These are phyloP conservation scores for Drosophila greeni DNA, from an alignment of 2,888 invertebrate species.

Conservation along the genomic window DNA sequence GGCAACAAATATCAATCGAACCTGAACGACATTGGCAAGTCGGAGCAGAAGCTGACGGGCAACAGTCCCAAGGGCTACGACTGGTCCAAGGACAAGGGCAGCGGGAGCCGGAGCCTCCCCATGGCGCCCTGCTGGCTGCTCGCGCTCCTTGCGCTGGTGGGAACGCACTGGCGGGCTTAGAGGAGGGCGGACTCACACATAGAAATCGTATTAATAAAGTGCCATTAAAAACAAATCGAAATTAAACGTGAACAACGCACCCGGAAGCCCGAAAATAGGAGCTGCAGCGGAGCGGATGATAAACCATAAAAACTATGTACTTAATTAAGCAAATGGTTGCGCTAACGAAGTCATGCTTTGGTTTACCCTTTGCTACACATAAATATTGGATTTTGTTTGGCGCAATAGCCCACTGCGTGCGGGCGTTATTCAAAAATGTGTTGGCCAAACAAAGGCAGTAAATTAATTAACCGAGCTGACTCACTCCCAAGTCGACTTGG, in stretches of 20 bases:
- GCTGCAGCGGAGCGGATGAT: constrained; percentile 12
- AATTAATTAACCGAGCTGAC: constrained; percentile 17
- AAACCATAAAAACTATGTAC: constrained; percentile 17
- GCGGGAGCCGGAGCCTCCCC: constrained; percentile 15
- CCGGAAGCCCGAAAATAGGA: constrained; percentile 8
- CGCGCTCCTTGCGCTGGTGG: constrained; percentile 34
- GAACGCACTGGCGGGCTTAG: constrained; percentile 38
- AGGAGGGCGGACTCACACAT: neutral
- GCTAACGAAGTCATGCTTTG: constrained; percentile 25
- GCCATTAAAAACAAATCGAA: constrained; percentile 53
- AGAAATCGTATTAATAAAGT: constrained; percentile 60
- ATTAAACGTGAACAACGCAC: constrained; percentile 12
- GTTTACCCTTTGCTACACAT: constrained; percentile 20
- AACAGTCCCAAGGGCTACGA: constrained; percentile 76
- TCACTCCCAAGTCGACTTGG: neutral
- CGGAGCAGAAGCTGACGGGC: constrained; percentile 84
- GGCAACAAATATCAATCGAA: constrained; percentile 87
- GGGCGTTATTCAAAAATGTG: constrained; percentile 15
- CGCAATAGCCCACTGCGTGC: constrained; percentile 7
- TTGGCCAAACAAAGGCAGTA: constrained; percentile 18
- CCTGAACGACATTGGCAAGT: constrained; percentile 89
- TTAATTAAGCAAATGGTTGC: constrained; percentile 11
- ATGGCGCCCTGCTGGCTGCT: constrained; percentile 37
- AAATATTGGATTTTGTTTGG: constrained; percentile 29
- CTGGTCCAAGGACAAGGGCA: constrained; percentile 76